Evolutionary conservation across 2,888 invertebrate genomes (phyloP).

Genomic region (Drosophila bunnanda): DNA sequence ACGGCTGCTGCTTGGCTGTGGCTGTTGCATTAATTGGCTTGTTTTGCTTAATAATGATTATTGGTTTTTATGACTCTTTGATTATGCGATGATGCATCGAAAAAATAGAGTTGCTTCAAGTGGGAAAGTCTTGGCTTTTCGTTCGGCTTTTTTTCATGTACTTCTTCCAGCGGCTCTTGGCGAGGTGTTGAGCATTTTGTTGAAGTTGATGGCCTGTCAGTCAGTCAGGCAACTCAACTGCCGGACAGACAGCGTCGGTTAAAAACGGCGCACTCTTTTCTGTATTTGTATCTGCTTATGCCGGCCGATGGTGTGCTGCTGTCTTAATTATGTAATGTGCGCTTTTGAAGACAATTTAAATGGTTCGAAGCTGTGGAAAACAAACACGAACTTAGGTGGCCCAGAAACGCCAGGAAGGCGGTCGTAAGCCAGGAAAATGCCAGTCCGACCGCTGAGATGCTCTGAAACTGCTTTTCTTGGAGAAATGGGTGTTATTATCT

Average conservation of each 20-base stretch:
- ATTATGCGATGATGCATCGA: conserved; percentile 80
- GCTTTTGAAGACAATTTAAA: conserved; percentile 79
- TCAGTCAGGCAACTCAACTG: conserved; percentile 58
- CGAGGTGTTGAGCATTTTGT: conserved; percentile 69
- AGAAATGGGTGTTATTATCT: not conserved
- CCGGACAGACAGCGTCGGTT: conserved; percentile 40
- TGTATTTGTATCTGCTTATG: conserved; percentile 35
- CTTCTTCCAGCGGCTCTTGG: conserved; percentile 23
- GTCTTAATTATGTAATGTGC: conserved; percentile 78
- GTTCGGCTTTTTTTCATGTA: not conserved
- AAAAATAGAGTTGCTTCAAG: conserved; percentile 58
- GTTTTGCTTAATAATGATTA: conserved; percentile 80
- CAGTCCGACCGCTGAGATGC: conserved; percentile 37
- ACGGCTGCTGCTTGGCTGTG: conserved; percentile 41
- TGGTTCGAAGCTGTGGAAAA: conserved; percentile 71
- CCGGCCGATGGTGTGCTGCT: conserved; percentile 48
- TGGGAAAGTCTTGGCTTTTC: conserved; percentile 41
- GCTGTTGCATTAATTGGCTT: conserved; percentile 73
- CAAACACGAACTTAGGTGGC: conserved; percentile 62
- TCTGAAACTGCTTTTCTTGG: conserved; percentile 4
- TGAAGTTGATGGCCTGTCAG: conserved; percentile 75
- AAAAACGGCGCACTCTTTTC: conserved; percentile 30
- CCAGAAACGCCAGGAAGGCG: conserved; percentile 46
- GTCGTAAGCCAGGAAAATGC: conserved; percentile 8
- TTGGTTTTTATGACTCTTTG: conserved; percentile 80